Conservation (phyloP, 2,888 invertebrate genomes). For the Camptogramma bilineatum region DNA sequence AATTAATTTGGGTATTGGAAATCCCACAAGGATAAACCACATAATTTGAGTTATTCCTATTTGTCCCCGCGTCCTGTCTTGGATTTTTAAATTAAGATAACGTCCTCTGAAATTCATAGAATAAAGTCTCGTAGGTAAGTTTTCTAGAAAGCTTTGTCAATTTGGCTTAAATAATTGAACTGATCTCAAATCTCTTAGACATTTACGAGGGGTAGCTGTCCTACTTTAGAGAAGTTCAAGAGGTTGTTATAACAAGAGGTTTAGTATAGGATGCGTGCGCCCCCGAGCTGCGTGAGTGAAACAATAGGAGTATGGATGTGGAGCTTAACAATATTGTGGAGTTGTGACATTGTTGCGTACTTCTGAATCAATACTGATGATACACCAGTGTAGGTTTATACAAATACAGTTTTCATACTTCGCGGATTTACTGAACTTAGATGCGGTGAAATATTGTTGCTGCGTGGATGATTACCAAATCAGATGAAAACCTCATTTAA, state of each 20-base stretch:
- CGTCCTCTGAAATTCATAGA: background rate
- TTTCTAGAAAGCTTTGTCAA: slow-evolving; percentile 12
- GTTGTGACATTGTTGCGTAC: slow-evolving; percentile 24
- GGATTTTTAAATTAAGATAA: background rate
- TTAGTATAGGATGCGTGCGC: slow-evolving; percentile 41
- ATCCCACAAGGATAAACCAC: background rate
- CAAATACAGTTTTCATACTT: background rate
- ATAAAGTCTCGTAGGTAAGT: background rate
- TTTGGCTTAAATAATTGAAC: slow-evolving; percentile 16
- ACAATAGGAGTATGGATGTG: slow-evolving; percentile 34
- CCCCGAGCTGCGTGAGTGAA: slow-evolving; percentile 38
- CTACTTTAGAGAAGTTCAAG: slow-evolving; percentile 9
- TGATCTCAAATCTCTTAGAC: slow-evolving; percentile 6
- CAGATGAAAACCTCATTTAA: slow-evolving; percentile 3
- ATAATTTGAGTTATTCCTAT: too few relatives aligned
- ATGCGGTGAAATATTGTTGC: slow-evolving; percentile 1
- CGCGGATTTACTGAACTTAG: background rate
- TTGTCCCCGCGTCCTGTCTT: too few relatives aligned
- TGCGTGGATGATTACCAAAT: background rate
- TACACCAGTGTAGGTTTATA: background rate
- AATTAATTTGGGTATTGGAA: background rate
- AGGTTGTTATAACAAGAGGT: slow-evolving; percentile 15
- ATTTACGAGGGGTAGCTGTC: slow-evolving; percentile 14
- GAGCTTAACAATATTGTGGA: slow-evolving; percentile 36
- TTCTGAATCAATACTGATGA: slow-evolving; percentile 27